Conservation (phyloP, 2,797 vertebrate species). For the Triplophysa bombifrons region DNA sequence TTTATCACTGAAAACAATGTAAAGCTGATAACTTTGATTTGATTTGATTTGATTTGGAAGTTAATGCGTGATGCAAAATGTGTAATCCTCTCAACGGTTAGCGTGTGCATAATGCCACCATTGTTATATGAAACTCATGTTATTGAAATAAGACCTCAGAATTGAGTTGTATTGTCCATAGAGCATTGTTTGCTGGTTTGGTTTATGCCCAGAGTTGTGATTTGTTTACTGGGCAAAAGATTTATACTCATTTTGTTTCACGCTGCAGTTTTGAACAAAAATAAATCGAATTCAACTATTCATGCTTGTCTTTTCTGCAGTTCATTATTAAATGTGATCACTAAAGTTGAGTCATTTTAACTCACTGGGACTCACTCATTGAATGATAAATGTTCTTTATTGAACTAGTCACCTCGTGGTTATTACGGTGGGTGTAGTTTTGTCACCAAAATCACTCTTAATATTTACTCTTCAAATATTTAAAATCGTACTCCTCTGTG, state of each 20-base stretch:
- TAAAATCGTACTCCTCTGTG: not conserved
- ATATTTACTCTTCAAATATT: not conserved
- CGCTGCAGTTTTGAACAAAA: conserved; percentile 40
- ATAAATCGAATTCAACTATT: conserved; percentile 53
- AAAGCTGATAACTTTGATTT: conserved; percentile 13
- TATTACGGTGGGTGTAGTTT: not conserved
- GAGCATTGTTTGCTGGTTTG: conserved; percentile 28
- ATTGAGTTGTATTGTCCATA: conserved; percentile 9
- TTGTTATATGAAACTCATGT: conserved; percentile 18
- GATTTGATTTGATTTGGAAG: conserved; percentile 21
- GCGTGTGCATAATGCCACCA: conserved; percentile 25
- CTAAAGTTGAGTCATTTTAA: not conserved
- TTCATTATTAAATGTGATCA: conserved; percentile 30
- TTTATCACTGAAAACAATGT: conserved; percentile 6
- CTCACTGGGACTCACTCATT: not conserved
- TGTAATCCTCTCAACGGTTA: conserved; percentile 34
- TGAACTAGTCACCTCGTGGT: not conserved
- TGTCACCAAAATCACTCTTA: not conserved
- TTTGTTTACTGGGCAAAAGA: conserved; percentile 17
- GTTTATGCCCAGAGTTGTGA: conserved; percentile 6
- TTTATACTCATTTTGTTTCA: conserved; percentile 41
- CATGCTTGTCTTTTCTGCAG: conserved; percentile 39
- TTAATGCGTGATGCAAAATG: conserved; percentile 25
- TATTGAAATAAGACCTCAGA: conserved; percentile 19
- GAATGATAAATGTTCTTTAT: not conserved